A percentile compares a stretch with the other conserved stretches of the same genome.
Conservation (phyloP, 2,113 vertebrate genomes). For the Antennarius striatus region DNA sequence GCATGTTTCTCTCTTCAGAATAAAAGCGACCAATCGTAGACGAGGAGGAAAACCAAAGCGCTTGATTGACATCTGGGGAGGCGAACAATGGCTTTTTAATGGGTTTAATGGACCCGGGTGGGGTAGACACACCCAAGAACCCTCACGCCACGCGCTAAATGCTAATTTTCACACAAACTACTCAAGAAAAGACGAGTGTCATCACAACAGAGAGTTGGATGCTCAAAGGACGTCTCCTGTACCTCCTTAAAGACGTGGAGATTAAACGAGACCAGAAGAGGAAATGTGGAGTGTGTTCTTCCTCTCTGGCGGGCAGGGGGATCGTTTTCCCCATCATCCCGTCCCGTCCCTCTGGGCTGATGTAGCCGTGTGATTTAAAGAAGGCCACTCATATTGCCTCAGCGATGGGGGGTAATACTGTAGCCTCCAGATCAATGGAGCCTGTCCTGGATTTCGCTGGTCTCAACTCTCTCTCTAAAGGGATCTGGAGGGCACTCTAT, state of each 20-base stretch:
- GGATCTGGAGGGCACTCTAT: slow-evolving; percentile 78
- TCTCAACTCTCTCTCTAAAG: slow-evolving; percentile 80
- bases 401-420: slow-evolving; percentile 79
- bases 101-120: slow-evolving; percentile 62
- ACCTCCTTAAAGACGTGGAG: slow-evolving; percentile 17
- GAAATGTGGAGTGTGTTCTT: slow-evolving; percentile 34
- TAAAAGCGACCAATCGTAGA: slow-evolving; percentile 41
- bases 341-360: slow-evolving; percentile 58
- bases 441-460: slow-evolving; percentile 79
- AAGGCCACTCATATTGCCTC: slow-evolving; percentile 78
- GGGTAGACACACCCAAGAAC: slow-evolving; percentile 27
- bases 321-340: slow-evolving; percentile 60
- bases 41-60: slow-evolving; percentile 52
- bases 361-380: slow-evolving; percentile 74
- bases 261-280: slow-evolving; percentile 5
- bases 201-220: slow-evolving; percentile 10
- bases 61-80: slow-evolving; percentile 61
- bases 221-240: slow-evolving; percentile 13
- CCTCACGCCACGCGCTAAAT: slow-evolving; percentile 28
- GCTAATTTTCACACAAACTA: slow-evolving; percentile 46
- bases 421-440: slow-evolving; percentile 82
- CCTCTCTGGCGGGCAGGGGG: slow-evolving; percentile 35
- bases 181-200: slow-evolving; percentile 36
- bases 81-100: slow-evolving; percentile 60
- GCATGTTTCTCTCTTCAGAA: slow-evolving; percentile 43